phyloP scores from a whole-genome alignment of 37 sponge, comb jelly and placozoan species.

The Crambe crambe region DNA sequence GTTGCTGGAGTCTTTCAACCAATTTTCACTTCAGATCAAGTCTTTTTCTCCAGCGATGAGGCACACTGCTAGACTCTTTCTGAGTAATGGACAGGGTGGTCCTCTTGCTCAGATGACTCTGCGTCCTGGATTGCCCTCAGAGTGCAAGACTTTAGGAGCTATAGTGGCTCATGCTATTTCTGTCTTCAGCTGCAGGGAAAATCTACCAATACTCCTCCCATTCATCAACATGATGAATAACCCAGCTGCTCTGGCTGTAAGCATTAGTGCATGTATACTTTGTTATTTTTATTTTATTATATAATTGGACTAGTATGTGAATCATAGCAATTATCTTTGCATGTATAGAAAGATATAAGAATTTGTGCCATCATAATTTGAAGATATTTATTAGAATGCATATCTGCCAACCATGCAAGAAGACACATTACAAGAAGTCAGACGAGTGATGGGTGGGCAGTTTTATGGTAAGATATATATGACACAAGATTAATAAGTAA shows the following conservation, averaged over 20 bases:
- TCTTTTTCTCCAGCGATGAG: constrained; percentile 17
- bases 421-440: constrained; percentile 50
- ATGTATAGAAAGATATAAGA: too few relatives aligned
- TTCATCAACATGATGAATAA: constrained; percentile 50
- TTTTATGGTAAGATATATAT: constrained; percentile 58
- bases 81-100: constrained; percentile 55
- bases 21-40: background rate
- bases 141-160: constrained; percentile 26
- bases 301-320: too few relatives aligned
- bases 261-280: too few relatives aligned
- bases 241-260: constrained; percentile 46
- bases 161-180: constrained; percentile 55
- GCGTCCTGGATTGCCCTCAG: constrained; percentile 14
- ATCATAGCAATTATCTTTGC: too few relatives aligned
- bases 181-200: constrained; percentile 10
- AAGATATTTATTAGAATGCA: too few relatives aligned
- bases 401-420: constrained; percentile 77
- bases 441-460: constrained; percentile 28
- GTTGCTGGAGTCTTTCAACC: too few relatives aligned
- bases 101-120: constrained; percentile 28
- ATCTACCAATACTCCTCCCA: constrained; percentile 33
- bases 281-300: too few relatives aligned
- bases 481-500: too few relatives aligned
- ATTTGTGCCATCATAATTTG: too few relatives aligned
- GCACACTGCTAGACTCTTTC: constrained; percentile 14